Evolutionary conservation across 1,140 invertebrate genomes (phyloP).

Genomic region (Piezodorus guildinii): DNA sequence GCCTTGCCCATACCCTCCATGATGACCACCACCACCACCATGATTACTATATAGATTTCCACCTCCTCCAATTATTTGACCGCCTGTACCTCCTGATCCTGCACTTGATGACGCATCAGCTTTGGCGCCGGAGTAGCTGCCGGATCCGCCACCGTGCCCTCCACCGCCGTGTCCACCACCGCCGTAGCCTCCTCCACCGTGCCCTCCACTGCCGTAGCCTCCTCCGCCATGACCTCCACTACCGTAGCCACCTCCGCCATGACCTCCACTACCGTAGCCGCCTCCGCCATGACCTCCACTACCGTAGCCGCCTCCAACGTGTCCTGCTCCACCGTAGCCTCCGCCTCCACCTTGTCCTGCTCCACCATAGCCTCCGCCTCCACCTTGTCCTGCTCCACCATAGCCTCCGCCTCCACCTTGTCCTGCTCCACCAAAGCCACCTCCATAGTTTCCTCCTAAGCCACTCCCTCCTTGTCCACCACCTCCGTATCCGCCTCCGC

Average conservation of each 20-base stretch:
- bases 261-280: not conserved
- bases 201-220: not conserved
- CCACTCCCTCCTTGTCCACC: constrained; percentile 2
- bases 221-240: not conserved
- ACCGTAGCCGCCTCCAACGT: not conserved
- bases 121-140: no score
- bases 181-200: not conserved
- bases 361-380: not conserved
- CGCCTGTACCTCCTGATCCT: no score
- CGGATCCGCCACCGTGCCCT: not conserved
- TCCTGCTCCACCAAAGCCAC: not conserved
- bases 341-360: not conserved
- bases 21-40: no score
- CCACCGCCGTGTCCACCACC: not conserved
- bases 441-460: not conserved
- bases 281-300: not conserved
- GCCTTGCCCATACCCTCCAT: no score
- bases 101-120: no score
- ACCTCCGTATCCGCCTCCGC: not conserved
- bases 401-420: not conserved
- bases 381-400: not conserved
- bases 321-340: not conserved
- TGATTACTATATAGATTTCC: no score
- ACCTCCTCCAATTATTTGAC: no score
- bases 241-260: not conserved